Conservation (phyloP, 2,113 vertebrate genomes). For the Dunckerocampus dactyliophorus region DNA sequence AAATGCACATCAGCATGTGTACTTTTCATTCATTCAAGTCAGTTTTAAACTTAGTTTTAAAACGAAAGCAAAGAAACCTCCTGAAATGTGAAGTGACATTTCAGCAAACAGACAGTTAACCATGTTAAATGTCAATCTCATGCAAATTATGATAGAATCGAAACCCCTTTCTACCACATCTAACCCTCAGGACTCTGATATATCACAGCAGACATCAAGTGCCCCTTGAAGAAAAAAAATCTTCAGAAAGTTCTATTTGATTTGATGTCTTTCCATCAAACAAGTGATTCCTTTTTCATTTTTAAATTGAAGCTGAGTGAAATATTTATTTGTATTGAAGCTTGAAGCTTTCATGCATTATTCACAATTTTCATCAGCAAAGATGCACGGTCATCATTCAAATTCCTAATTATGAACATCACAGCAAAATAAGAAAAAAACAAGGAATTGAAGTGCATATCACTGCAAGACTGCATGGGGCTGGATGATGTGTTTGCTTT, state of each 20-base stretch:
- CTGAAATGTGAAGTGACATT: background rate
- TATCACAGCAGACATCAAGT: constrained; percentile 8
- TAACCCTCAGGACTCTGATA: constrained; percentile 15
- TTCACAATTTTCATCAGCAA: constrained; percentile 1
- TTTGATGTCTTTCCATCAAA: background rate
- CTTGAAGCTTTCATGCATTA: constrained; percentile 10
- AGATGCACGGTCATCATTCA: background rate
- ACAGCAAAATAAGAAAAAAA: background rate
- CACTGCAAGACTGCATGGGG: constrained; percentile 1
- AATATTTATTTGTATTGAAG: constrained; percentile 1
- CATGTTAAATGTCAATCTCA: constrained; percentile 41
- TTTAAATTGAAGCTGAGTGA: constrained; percentile 1
- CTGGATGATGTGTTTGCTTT: no score
- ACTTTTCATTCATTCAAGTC: no score
- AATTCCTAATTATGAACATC: background rate
- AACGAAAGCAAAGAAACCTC: no score
- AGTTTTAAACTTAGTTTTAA: no score
- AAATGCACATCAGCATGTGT: no score
- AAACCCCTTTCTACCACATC: constrained; percentile 22
- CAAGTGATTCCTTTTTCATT: background rate
- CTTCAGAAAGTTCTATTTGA: background rate
- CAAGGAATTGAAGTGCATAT: no score
- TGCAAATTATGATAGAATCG: constrained; percentile 32
- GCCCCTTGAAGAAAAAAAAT: background rate
- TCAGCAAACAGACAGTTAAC: constrained; percentile 15